Base-by-base conservation (phyloP, 2,888 invertebrate genomes). In the Himalopsyche tibetana region DNA sequence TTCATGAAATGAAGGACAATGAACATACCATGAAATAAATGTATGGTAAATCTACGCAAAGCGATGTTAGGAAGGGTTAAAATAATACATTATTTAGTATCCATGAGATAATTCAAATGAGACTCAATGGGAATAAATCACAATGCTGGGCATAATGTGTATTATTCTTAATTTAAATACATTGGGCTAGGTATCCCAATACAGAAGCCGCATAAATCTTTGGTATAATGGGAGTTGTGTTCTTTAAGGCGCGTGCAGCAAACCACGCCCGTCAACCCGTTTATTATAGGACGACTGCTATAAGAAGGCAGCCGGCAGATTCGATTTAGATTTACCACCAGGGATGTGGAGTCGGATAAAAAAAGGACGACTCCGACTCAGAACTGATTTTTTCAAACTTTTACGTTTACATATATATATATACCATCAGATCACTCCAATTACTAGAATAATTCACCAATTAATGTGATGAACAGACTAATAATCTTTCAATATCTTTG, bases 151-250 rank as follows among this genome's bases (percentile, higher is more conserved):
- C 85, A 83, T 83, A 83, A 83, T 63, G 51, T 82, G 55, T 79
- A 86, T 86, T 83, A 86, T 86, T 86, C 83, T 80, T 86, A 74
- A 83, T 86, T 86, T 80, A 80, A 86, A 86, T 83, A 80, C 83
- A 80, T 83, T 63, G 63, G 63, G 19, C 63, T 63, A 63, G 63
- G 63, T 40, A 40, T 83, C 83, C 79, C 55, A 82, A 85, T 83
- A 86, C 86, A 83, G 86, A 86, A 86, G 86, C 86, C 63, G 82
- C 82, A 85, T 85, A 85, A 85, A 85, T 85, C 85, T 82, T 82
- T 80, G n/a, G 38, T 80, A 80, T 80, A 80, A 80, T 80, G 80
- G 80, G 40, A 63, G 63, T 28, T 63, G 63, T 63, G 19, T 63
- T 63, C 63, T 63, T 40, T 63, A 63, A 63, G 63, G 63, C 63